A percentile compares a stretch with the other conserved stretches of the same genome.
Evolutionary conservation across 2,888 invertebrate species (phyloP).

Genomic region (Ophioninae sp.): DNA sequence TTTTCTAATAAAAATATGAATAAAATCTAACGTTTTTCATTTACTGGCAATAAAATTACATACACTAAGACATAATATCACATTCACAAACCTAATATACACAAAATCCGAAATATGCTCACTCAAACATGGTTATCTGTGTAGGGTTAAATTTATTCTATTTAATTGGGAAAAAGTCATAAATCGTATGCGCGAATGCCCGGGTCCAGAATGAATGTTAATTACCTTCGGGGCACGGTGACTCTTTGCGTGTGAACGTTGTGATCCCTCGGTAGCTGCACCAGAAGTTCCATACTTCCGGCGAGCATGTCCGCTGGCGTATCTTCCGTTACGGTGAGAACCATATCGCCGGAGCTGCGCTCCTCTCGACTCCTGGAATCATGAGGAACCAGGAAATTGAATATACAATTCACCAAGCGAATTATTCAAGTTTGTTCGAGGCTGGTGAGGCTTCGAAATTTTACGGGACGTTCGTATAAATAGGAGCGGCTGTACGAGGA

Average conservation of each 20-base stretch:
- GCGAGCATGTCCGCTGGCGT: constrained; percentile 87
- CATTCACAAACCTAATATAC: too few relatives aligned
- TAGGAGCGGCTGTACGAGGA: too few relatives aligned
- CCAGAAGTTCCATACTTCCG: constrained; percentile 86
- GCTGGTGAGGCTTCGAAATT: background rate
- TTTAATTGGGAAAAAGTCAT: background rate
- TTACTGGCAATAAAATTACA: too few relatives aligned
- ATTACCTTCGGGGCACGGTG: constrained; percentile 78
- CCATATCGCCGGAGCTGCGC: constrained; percentile 77
- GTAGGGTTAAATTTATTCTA: too few relatives aligned
- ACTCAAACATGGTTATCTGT: too few relatives aligned
- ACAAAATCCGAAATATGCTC: too few relatives aligned
- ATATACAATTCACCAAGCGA: background rate
- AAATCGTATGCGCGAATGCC: background rate
- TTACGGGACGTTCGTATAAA: too few relatives aligned
- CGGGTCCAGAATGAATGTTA: background rate
- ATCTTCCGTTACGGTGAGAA: constrained; percentile 84
- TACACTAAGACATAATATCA: too few relatives aligned
- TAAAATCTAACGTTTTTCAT: too few relatives aligned
- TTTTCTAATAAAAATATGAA: too few relatives aligned
- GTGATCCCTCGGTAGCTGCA: constrained; percentile 83
- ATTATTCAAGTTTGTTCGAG: background rate
- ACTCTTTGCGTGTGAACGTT: constrained; percentile 76
- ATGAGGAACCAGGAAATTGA: constrained; percentile 47
- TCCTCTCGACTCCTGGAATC: constrained; percentile 76